phyloP scores from a whole-genome alignment of 2,797 vertebrate species.

The Numenius phaeopus region DNA sequence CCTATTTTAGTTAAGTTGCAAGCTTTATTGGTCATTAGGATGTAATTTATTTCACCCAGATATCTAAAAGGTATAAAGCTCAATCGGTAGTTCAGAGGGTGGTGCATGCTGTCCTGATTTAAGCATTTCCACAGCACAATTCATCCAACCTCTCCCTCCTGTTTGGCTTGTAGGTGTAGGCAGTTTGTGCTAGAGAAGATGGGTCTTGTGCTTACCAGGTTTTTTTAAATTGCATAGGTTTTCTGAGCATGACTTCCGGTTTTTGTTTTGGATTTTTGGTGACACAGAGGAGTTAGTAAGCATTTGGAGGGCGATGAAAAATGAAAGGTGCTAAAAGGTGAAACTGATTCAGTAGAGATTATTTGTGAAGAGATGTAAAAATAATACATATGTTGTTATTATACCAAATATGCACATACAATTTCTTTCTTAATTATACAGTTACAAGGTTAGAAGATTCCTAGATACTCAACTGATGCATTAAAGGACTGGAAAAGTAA shows the following conservation, averaged over 20 bases:
- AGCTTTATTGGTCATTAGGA: not conserved
- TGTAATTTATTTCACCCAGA: not conserved
- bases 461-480: not conserved
- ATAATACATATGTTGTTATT: not conserved
- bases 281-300: not conserved
- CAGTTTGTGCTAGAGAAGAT: not conserved
- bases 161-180: not conserved
- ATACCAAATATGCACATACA: not conserved
- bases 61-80: not conserved
- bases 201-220: not conserved
- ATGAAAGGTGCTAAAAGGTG: not conserved
- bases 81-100: not conserved
- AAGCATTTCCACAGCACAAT: not conserved
- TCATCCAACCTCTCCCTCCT: not conserved
- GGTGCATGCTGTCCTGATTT: not conserved
- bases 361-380: not conserved
- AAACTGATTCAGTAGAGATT: not conserved
- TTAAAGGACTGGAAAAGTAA: not conserved
- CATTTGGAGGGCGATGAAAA: not conserved
- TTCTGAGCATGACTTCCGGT: not conserved
- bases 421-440: not conserved
- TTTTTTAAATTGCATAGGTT: not conserved
- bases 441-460: not conserved
- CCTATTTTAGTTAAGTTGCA: not conserved
- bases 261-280: not conserved